Evolutionary conservation across 2,113 vertebrate genomes (phyloP).

Genomic region (Ploceus nigricollis): DNA sequence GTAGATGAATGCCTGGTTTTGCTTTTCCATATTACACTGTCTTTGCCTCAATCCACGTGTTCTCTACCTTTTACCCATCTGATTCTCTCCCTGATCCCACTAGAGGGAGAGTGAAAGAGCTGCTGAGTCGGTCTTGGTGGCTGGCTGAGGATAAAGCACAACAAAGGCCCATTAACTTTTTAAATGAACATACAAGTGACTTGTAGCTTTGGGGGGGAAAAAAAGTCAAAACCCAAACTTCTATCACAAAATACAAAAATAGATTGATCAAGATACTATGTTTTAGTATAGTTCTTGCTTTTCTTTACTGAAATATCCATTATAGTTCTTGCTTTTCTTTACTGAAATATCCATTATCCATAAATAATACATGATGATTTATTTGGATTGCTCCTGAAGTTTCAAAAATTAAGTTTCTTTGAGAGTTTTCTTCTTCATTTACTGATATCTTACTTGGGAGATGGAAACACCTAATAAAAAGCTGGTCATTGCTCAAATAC

Average conservation of each 20-base stretch:
- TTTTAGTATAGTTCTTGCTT: not conserved
- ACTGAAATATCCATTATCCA: not conserved
- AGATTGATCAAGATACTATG: not conserved
- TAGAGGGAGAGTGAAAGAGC: not conserved
- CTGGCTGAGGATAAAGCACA: not conserved
- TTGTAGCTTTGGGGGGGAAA: not conserved
- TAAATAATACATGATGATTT: not conserved
- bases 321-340: not conserved
- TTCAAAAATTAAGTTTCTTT: not conserved
- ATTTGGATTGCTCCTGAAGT: not conserved
- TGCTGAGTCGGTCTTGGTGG: rapidly evolving
- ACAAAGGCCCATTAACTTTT: not conserved
- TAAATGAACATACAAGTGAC: not conserved
- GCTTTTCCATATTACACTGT: not conserved
- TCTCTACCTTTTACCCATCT: not conserved
- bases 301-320: not conserved
- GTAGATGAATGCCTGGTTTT: not conserved
- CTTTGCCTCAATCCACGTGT: too few relatives aligned
- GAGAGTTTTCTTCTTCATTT: not conserved
- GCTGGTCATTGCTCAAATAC: not conserved
- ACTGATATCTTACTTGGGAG: not conserved
- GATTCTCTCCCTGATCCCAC: not conserved
- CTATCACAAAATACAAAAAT: not conserved
- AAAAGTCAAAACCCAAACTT: not conserved
- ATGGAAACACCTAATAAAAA: not conserved